Evolutionary conservation across 2,797 vertebrate genomes (phyloP).

Genomic region (Micromesistius poutassou): DNA sequence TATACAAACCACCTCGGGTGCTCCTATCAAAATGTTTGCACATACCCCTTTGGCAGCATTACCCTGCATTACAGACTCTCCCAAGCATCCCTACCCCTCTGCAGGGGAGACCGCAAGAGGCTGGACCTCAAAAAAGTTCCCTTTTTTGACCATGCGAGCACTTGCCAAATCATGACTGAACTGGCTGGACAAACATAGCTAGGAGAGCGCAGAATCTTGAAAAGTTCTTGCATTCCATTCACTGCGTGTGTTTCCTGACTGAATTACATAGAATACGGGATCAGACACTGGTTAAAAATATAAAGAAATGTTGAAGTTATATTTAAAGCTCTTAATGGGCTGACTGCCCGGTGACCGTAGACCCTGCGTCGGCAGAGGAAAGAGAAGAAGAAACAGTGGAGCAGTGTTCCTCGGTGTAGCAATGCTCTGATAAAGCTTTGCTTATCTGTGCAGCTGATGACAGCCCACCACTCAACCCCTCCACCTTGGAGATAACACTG

Average conservation of each 20-base stretch:
- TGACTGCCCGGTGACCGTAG: no score
- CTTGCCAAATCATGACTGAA: conserved; percentile 33
- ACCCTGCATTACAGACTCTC: conserved; percentile 55
- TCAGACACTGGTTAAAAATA: conserved; percentile 13
- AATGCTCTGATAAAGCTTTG: conserved; percentile 48
- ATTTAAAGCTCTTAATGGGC: neutral
- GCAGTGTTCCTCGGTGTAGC: conserved; percentile 31
- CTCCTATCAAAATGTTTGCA: conserved; percentile 8
- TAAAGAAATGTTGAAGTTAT: neutral
- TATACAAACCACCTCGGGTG: conserved; percentile 25
- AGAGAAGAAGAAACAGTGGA: conserved; percentile 36
- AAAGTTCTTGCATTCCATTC: conserved; percentile 26
- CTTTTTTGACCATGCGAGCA: conserved; percentile 53
- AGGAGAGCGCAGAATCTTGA: neutral
- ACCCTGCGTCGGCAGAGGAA: neutral
- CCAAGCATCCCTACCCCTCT: conserved; percentile 47
- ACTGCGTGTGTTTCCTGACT: conserved; percentile 27
- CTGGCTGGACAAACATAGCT: conserved; percentile 50
- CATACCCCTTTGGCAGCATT: conserved; percentile 39
- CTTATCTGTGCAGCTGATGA: conserved; percentile 52
- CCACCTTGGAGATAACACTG: conserved; percentile 49
- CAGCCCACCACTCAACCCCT: conserved; percentile 49
- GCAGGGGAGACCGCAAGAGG: conserved; percentile 21
- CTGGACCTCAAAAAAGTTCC: conserved; percentile 26
- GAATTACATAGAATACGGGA: conserved; percentile 22